Evolutionary conservation across 64 coral and sea anemone genomes (phyloP).

Genomic region (Actinia tenebrosa): DNA sequence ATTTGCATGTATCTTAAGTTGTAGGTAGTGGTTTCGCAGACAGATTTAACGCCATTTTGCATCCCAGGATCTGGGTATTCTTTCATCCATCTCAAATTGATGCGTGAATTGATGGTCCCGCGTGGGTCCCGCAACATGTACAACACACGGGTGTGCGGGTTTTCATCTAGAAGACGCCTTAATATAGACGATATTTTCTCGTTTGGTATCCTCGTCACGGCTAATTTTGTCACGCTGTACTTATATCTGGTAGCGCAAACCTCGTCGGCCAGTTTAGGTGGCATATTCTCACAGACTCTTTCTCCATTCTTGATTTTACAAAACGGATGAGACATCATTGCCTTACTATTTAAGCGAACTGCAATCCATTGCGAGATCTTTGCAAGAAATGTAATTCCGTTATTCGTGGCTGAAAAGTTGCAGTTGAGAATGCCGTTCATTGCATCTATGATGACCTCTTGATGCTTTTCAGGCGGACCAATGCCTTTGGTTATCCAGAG

Average conservation of each 20-base stretch:
- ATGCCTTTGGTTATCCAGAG: conserved; percentile 29
- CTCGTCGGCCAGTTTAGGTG: not conserved
- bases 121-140: conserved; percentile 40
- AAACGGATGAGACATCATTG: conserved; percentile 28
- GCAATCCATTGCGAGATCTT: conserved; percentile 7
- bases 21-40: conserved; percentile 1
- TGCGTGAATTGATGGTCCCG: conserved; percentile 40
- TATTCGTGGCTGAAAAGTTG: conserved; percentile 12
- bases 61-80: conserved; percentile 23
- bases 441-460: conserved; percentile 1
- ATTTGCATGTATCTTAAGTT: conserved; percentile 23
- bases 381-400: conserved; percentile 5
- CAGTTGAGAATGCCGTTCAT: conserved; percentile 27
- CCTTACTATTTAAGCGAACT: not conserved
- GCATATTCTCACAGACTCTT: not conserved
- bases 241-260: conserved; percentile 34
- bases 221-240: conserved; percentile 43
- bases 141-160: conserved; percentile 15
- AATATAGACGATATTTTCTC: conserved; percentile 27
- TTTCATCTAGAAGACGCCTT: conserved; percentile 27
- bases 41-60: not conserved
- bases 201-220: conserved; percentile 8
- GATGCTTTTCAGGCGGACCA: not conserved
- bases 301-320: conserved; percentile 14
- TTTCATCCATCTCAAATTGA: conserved; percentile 22